Evolutionary conservation across 2,888 invertebrate genomes (phyloP).

Genomic region (Trissolcus japonicus): DNA sequence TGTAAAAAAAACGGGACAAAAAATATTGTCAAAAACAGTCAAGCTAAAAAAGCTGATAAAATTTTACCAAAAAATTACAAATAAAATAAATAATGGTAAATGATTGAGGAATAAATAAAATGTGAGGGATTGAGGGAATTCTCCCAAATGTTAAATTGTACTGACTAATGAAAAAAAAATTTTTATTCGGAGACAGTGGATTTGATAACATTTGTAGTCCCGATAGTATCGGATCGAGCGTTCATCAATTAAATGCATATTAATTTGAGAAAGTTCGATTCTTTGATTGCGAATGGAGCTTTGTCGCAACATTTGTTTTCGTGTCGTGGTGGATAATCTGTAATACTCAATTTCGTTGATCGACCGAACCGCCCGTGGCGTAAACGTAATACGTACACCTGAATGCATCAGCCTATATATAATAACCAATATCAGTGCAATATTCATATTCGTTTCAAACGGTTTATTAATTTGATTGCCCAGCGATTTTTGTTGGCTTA

Average conservation of each 20-base stretch:
- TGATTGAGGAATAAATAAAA: too few species aligned
- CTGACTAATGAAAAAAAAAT: too few species aligned
- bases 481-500: slow-evolving; percentile 43
- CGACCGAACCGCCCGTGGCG: slow-evolving; percentile 59
- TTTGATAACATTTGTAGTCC: too few species aligned
- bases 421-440: slow-evolving; percentile 54
- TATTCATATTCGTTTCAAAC: slow-evolving; percentile 62
- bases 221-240: slow-evolving; percentile 12
- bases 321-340: slow-evolving; percentile 64
- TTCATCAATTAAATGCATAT: slow-evolving; percentile 44
- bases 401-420: slow-evolving; percentile 15
- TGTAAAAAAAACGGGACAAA: too few species aligned
- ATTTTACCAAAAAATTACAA: too few species aligned
- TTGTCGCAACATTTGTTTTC: slow-evolving; percentile 50
- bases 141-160: too few species aligned
- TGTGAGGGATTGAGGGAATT: too few species aligned
- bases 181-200: too few species aligned
- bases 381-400: slow-evolving; percentile 66
- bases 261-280: slow-evolving; percentile 45
- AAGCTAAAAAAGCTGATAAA: too few species aligned
- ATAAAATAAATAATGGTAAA: too few species aligned
- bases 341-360: slow-evolving; percentile 73
- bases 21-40: neutral
- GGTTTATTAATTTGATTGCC: slow-evolving; percentile 76
- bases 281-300: slow-evolving; percentile 42